Percentiles rank a stretch among this genome's conserved stretches.
phyloP scores from a whole-genome alignment of 2,797 vertebrate genomes.

The Notoglanidium macrostoma region DNA sequence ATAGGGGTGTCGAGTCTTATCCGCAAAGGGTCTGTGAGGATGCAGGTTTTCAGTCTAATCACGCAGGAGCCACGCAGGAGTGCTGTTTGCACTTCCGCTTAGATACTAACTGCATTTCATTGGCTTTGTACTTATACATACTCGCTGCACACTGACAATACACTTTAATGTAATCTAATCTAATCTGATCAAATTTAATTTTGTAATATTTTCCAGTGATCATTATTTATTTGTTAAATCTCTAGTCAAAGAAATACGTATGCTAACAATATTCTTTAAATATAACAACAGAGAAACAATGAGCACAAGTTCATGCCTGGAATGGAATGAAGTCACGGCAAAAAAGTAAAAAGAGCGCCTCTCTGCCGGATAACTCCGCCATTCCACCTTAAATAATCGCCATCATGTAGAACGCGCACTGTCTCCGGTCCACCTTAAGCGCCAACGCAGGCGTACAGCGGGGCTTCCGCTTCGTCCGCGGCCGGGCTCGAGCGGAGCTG shows the following conservation, averaged over 20 bases:
- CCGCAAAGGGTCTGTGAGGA: no score
- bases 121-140: not conserved
- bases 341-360: not conserved
- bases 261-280: not conserved
- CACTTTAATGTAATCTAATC: not conserved
- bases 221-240: not conserved
- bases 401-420: not conserved
- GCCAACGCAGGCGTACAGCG: slow-evolving; percentile 77
- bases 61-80: no score
- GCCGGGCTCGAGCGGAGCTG: slow-evolving; percentile 69
- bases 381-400: slow-evolving; percentile 60
- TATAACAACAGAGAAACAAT: not conserved
- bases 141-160: not conserved
- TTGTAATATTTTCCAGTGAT: not conserved
- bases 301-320: not conserved
- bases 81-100: no score
- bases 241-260: not conserved
- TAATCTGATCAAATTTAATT: not conserved
- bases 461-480: slow-evolving; percentile 83
- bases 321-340: not conserved
- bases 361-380: not conserved
- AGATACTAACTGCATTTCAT: no score
- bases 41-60: no score
- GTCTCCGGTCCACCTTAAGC: slow-evolving; percentile 75
- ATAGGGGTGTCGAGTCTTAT: no score